phyloP scores from a whole-genome alignment of 2,888 invertebrate genomes.

The Melipona bicolor region DNA sequence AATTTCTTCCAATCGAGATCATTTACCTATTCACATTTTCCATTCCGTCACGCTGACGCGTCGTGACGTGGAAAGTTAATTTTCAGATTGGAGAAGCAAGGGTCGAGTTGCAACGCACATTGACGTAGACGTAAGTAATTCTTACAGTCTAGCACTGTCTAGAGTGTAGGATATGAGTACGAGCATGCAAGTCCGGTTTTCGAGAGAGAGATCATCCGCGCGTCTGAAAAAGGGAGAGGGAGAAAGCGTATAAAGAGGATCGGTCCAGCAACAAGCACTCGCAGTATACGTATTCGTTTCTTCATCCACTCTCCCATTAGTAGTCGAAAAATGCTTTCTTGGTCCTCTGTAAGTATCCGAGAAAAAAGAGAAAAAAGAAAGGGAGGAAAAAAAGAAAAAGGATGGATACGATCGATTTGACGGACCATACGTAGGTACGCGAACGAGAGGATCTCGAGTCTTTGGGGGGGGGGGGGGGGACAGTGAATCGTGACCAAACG shows the following conservation, averaged over 20 bases:
- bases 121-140: constrained; percentile 39
- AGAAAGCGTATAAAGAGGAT: constrained; percentile 82
- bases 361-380: not conserved
- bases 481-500: constrained; percentile 35
- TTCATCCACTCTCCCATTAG: constrained; percentile 45
- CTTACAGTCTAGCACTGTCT: constrained; percentile 49
- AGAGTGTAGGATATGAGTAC: constrained; percentile 62
- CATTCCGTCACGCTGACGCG: not conserved
- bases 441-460: constrained; percentile 6
- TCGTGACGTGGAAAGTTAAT: constrained; percentile 39
- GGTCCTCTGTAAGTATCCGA: constrained; percentile 73
- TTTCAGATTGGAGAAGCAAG: not conserved
- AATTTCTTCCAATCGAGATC: not conserved
- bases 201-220: constrained; percentile 64
- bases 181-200: constrained; percentile 66
- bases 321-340: constrained; percentile 68
- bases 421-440: not conserved
- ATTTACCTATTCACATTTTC: not conserved
- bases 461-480: constrained; percentile 5
- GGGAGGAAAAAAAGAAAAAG: not conserved
- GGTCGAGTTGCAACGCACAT: constrained; percentile 47
- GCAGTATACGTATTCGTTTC: constrained; percentile 75
- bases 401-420: constrained; percentile 13
- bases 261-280: constrained; percentile 70
- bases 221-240: constrained; percentile 68